These are phyloP conservation scores for Ypsolopha sequella DNA, from an alignment of 2,888 invertebrate genomes.

Conservation along the genomic window DNA sequence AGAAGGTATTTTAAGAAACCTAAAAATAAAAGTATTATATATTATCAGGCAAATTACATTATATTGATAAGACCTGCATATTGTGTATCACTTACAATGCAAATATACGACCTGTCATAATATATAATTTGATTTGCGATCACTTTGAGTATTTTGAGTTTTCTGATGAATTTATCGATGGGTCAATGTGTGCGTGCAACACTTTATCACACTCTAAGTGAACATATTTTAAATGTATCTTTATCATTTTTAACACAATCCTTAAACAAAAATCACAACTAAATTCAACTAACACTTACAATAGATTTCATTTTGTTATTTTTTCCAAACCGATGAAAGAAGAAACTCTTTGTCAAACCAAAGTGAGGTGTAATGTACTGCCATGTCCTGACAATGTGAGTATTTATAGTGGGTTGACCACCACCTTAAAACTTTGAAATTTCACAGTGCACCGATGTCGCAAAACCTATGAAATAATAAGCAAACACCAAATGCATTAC, in stretches of 20 bases:
- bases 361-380: conserved; percentile 25
- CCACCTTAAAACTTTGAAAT: conserved; percentile 34
- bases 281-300: conserved; percentile 40
- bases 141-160: no score
- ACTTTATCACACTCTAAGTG: no score
- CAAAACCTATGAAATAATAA: conserved; percentile 64
- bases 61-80: no score
- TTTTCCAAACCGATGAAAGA: neutral
- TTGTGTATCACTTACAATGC: no score
- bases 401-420: conserved; percentile 58
- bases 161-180: no score
- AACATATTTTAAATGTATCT: no score
- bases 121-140: no score
- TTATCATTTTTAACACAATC: neutral
- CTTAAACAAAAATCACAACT: neutral
- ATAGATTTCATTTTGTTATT: conserved; percentile 52
- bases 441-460: conserved; percentile 56
- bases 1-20: no score
- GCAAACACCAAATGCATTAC: conserved; percentile 64
- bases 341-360: neutral
- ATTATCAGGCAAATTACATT: no score
- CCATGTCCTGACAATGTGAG: conserved; percentile 46
- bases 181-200: no score
- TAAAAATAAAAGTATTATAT: no score
- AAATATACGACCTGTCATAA: no score